A percentile compares a stretch with the other conserved stretches of the same genome.
phyloP scores from a whole-genome alignment of 2,888 invertebrate species.

The Omphaloscelis lunosa region DNA sequence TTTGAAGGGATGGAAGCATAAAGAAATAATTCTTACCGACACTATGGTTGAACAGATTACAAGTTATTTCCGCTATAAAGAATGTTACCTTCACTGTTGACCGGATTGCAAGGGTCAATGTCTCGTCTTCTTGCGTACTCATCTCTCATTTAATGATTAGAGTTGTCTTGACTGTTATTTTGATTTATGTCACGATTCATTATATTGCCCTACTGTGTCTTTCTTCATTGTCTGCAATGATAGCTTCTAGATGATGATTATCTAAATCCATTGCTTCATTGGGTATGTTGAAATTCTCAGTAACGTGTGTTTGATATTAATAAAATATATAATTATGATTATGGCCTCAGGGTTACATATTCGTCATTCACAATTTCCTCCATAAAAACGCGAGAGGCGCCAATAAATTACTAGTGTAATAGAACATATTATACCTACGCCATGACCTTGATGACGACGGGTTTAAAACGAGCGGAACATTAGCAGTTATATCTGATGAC shows the following conservation, averaged over 20 bases:
- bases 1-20: slow-evolving; percentile 11
- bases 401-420: slow-evolving; percentile 46
- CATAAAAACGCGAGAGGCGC: slow-evolving; percentile 58
- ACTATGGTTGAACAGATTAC: slow-evolving; percentile 30
- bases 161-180: neutral
- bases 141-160: slow-evolving; percentile 27
- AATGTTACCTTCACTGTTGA: slow-evolving; percentile 43
- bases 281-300: neutral
- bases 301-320: slow-evolving; percentile 10
- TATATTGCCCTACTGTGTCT: neutral
- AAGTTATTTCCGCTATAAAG: slow-evolving; percentile 51
- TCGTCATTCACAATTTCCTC: slow-evolving; percentile 51
- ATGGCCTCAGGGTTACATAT: slow-evolving; percentile 21
- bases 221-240: neutral
- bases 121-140: slow-evolving; percentile 23
- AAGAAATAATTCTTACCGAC: slow-evolving; percentile 9
- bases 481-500: slow-evolving; percentile 49
- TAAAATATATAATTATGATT: slow-evolving; percentile 18
- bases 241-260: neutral
- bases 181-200: neutral
- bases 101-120: slow-evolving; percentile 41
- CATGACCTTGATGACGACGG: slow-evolving; percentile 60
- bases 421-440: slow-evolving; percentile 53
- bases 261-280: neutral
- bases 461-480: slow-evolving; percentile 46